phyloP scores from a whole-genome alignment of 2,113 vertebrate species.

The Pterocles burchelli region DNA sequence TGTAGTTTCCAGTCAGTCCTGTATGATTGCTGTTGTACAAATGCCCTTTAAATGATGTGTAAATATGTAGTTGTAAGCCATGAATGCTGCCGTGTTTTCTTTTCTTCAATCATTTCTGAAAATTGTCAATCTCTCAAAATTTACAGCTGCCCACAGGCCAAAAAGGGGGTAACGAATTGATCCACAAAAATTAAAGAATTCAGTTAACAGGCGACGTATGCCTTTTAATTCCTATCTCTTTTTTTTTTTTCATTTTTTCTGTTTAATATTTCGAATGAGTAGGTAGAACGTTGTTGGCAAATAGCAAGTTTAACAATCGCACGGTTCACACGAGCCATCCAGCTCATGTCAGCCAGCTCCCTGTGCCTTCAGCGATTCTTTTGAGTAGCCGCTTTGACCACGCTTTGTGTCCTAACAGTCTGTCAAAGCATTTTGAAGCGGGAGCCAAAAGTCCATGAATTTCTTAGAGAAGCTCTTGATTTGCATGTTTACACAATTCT shows the following conservation, averaged over 20 bases:
- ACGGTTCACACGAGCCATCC: slow-evolving; percentile 71
- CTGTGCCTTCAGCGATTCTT: slow-evolving; percentile 42
- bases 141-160: slow-evolving; percentile 74
- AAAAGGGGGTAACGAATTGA: slow-evolving; percentile 73
- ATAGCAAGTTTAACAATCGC: slow-evolving; percentile 54
- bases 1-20: slow-evolving; percentile 67
- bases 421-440: slow-evolving; percentile 48
- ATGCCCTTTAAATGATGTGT: slow-evolving; percentile 57
- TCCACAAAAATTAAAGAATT: slow-evolving; percentile 75
- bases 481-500: slow-evolving; percentile 73
- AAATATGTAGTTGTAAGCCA: slow-evolving; percentile 54
- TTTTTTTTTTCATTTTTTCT: slow-evolving; percentile 60
- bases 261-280: slow-evolving; percentile 64
- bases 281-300: slow-evolving; percentile 70
- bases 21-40: slow-evolving; percentile 69
- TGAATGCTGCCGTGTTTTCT: slow-evolving; percentile 64
- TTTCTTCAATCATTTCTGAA: slow-evolving; percentile 77
- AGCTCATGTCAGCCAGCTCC: slow-evolving; percentile 56
- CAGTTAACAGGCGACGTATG: slow-evolving; percentile 73
- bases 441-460: slow-evolving; percentile 20
- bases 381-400: slow-evolving; percentile 69
- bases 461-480: slow-evolving; percentile 62
- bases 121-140: slow-evolving; percentile 79
- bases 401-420: slow-evolving; percentile 64
- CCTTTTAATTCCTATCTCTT: slow-evolving; percentile 74